Base-by-base conservation (phyloP, 2,113 vertebrate species). In the Lontra canadensis region DNA sequence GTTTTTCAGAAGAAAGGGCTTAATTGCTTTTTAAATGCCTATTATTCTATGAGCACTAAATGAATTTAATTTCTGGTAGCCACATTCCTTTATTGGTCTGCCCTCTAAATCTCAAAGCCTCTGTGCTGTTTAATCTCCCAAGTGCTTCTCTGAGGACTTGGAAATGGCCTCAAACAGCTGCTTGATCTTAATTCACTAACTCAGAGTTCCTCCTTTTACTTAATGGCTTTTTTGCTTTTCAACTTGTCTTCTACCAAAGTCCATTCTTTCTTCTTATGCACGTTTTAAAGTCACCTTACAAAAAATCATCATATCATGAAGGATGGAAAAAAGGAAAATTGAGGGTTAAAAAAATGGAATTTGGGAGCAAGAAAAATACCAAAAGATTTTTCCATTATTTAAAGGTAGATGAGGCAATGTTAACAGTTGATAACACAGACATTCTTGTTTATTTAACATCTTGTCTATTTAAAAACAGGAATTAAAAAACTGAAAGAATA, bases 31-130 rank as follows among this genome's bases (percentile, higher is more conserved):
- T 92, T 94, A 92, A 95, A 74, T 88, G 59, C 25, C 89, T 57
- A 10, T 94, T 95, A 79, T 52, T 97, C 67, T 97, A 20, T 84
- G 83, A 95, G 67, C 55, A 88, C 36, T 80, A 94, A 93, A 65
- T 95, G 78, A 92, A 94, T 87, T 90, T 96, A 89, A 93, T 90
- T 96, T 91, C 88, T 91, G 74, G 78, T 95, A 71, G 91, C 36
- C 81, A 86, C 49, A 86, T 94, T 94, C 88, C 71, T 95, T 88
- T 93, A 85, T 91, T 93, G 59, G 44, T 91, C 79, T 96, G 59
- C 61, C 31, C 29, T 63, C 73, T 95, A 42, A 87, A 80, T n/a
- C 55, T 44, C 73, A 67, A 31, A 21, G 74, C 57, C n/a, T 89
- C 87, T 81, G 42, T 59, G 17, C 49, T 86, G 34, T 74, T 96